phyloP scores from a whole-genome alignment of 2,113 vertebrate genomes.

The Dipodomys spectabilis region DNA sequence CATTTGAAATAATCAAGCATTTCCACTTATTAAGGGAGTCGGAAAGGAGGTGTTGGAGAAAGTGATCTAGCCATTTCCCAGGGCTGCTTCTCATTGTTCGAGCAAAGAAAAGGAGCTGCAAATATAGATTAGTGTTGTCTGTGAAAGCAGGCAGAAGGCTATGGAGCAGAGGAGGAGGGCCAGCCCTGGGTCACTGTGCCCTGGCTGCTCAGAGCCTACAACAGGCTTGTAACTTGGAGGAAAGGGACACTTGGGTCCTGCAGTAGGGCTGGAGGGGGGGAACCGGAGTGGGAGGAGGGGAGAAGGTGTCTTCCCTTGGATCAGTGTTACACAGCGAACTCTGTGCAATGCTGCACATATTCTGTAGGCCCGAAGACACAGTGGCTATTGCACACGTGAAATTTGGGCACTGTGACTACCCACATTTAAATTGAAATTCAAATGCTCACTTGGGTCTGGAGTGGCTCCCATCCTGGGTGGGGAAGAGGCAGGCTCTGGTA shows the following conservation, averaged over 20 bases:
- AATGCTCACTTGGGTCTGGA: not conserved
- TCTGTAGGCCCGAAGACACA: not conserved
- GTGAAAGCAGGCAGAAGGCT: conserved; percentile 26
- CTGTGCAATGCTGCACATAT: not conserved
- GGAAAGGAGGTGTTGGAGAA: conserved; percentile 63
- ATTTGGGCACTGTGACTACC: not conserved
- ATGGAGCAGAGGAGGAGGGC: not conserved
- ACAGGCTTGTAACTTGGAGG: not conserved
- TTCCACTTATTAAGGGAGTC: conserved; percentile 68
- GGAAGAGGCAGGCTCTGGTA: not conserved
- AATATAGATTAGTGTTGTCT: conserved; percentile 51
- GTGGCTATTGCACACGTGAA: too few species aligned
- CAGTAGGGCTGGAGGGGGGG: accelerated
- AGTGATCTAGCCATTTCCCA: conserved; percentile 53
- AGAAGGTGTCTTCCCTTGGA: not conserved
- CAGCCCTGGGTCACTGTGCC: conserved; percentile 55
- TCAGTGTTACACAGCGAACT: not conserved
- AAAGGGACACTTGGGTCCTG: not conserved
- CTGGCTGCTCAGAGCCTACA: not conserved
- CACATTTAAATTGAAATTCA: not conserved
- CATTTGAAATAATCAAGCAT: conserved; percentile 76
- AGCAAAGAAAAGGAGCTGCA: conserved; percentile 57
- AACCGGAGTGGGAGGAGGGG: accelerated
- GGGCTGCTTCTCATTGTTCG: conserved; percentile 52
- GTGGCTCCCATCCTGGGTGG: not conserved